Conservation (phyloP, 2,888 invertebrate species). For the Phaedon cochleariae region DNA sequence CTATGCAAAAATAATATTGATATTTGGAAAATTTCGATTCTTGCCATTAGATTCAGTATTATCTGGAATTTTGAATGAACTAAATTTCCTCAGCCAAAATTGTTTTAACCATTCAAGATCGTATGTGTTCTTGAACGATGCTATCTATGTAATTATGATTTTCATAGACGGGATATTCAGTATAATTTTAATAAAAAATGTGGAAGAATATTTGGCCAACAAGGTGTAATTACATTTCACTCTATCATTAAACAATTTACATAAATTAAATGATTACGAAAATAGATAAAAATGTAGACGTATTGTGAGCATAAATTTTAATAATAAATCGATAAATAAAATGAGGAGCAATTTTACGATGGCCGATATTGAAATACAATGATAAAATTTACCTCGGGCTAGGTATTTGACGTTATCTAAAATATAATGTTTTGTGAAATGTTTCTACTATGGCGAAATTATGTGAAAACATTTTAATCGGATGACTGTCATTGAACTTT, state of each 20-base stretch:
- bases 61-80: not conserved
- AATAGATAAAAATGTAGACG: slow-evolving; percentile 42
- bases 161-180: slow-evolving; percentile 28
- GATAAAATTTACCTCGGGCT: slow-evolving; percentile 13
- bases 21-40: no score
- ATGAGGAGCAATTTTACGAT: slow-evolving; percentile 22
- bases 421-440: not conserved
- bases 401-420: not conserved
- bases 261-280: slow-evolving; percentile 48
- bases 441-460: no score
- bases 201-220: slow-evolving; percentile 47
- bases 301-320: slow-evolving; percentile 46
- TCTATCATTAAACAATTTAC: slow-evolving; percentile 50
- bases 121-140: slow-evolving; percentile 18
- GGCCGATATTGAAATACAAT: slow-evolving; percentile 22
- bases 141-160: slow-evolving; percentile 33
- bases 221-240: slow-evolving; percentile 43
- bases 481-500: no score
- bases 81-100: slow-evolving; percentile 7
- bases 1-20: no score
- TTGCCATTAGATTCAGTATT: not conserved
- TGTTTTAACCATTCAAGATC: slow-evolving; percentile 18
- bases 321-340: slow-evolving; percentile 36
- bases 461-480: no score
- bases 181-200: slow-evolving; percentile 25